These are phyloP conservation scores for Microcebus tavaratra DNA, from an alignment of 2,113 vertebrate genomes.

Conservation along the genomic window DNA sequence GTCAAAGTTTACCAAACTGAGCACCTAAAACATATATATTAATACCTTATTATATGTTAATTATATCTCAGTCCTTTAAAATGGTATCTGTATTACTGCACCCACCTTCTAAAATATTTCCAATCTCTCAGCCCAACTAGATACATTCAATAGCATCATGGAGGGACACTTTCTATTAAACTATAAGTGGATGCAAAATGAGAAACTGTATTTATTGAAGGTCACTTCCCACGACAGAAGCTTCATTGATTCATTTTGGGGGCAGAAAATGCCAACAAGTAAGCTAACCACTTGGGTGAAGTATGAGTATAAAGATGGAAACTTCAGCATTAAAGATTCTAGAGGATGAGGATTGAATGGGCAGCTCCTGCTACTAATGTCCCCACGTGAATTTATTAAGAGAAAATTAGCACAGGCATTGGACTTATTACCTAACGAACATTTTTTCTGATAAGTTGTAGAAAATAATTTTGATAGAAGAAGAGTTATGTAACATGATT, in stretches of 20 bases:
- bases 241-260: conserved; percentile 31
- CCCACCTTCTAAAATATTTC: background rate
- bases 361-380: background rate
- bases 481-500: background rate
- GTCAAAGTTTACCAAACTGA: background rate
- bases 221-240: background rate
- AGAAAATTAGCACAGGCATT: background rate
- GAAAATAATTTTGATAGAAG: background rate
- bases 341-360: background rate
- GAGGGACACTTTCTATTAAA: background rate
- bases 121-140: background rate
- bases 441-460: background rate
- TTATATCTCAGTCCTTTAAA: background rate
- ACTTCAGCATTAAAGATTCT: background rate
- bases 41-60: background rate
- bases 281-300: conserved; percentile 10
- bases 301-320: conserved; percentile 12
- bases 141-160: background rate
- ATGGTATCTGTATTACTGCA: background rate
- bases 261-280: background rate
- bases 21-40: background rate
- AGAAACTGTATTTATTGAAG: conserved; percentile 45
- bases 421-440: background rate
- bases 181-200: conserved; percentile 23
- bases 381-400: background rate